Percentiles rank a stretch among this genome's conserved stretches.
phyloP scores from a whole-genome alignment of 2,113 vertebrate genomes.

The Mellivora capensis region DNA sequence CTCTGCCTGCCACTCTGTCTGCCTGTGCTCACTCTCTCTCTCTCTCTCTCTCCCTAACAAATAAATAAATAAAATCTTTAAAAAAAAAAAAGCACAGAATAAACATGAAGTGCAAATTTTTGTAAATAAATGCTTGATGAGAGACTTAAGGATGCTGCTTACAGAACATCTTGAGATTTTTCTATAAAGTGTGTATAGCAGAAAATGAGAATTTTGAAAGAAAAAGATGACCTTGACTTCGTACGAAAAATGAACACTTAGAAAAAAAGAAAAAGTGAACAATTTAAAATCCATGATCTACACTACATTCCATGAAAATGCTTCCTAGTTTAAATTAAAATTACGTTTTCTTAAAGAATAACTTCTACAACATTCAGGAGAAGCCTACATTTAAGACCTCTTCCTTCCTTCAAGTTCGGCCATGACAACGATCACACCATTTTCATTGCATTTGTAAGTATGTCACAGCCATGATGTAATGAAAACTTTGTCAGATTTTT shows the following conservation, averaged over 20 bases:
- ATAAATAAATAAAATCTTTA: no score
- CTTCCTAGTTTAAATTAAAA: not conserved
- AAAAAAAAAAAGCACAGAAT: slow-evolving; percentile 9
- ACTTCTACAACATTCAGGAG: not conserved
- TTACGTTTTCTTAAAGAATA: not conserved
- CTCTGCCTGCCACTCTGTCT: no score
- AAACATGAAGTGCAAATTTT: not conserved
- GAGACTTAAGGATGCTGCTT: not conserved
- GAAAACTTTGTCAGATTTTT: not conserved
- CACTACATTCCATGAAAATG: not conserved
- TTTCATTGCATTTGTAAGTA: not conserved
- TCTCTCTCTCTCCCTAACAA: no score
- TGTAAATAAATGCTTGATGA: not conserved
- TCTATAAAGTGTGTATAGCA: not conserved
- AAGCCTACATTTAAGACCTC: not conserved
- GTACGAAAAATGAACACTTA: not conserved
- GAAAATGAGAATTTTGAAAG: not conserved
- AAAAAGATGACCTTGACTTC: not conserved
- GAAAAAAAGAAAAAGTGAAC: not conserved
- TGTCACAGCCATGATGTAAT: not conserved
- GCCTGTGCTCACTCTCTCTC: no score
- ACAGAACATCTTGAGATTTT: not conserved
- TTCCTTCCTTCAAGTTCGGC: not conserved
- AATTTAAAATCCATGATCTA: not conserved
- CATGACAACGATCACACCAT: not conserved